Evolutionary conservation across 2,113 vertebrate genomes (phyloP).

Genomic region (Dromiciops gliroides): DNA sequence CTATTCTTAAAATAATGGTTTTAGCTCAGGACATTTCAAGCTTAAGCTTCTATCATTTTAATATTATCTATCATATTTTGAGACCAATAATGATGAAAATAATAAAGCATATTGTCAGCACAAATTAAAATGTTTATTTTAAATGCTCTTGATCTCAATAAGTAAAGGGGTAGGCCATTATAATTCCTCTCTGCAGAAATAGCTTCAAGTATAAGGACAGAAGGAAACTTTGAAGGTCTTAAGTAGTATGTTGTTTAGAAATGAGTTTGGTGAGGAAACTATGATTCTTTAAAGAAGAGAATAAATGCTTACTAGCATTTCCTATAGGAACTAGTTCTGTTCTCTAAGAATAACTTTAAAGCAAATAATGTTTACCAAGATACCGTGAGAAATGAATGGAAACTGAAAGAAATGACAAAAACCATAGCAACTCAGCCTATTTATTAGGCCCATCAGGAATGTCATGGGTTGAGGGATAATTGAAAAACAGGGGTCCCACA

Average conservation of each 20-base stretch:
- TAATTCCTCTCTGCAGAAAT: not conserved
- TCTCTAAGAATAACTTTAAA: slow-evolving; percentile 23
- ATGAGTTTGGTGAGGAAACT: not conserved
- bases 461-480: slow-evolving; percentile 4
- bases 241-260: not conserved
- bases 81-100: not conserved
- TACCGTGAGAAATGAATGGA: slow-evolving; percentile 9
- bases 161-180: not conserved
- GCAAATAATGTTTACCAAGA: slow-evolving; percentile 8
- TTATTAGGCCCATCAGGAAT: slow-evolving; percentile 29
- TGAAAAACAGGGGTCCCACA: slow-evolving; percentile 39
- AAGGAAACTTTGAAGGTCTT: not conserved
- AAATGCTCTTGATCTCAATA: not conserved
- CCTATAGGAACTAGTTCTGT: not conserved
- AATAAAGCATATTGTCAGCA: not conserved
- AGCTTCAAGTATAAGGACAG: not conserved
- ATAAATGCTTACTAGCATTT: not conserved
- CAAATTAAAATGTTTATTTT: not conserved
- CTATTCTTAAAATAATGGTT: not conserved
- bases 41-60: not conserved
- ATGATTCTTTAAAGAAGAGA: not conserved
- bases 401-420: slow-evolving; percentile 36
- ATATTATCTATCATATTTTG: not conserved
- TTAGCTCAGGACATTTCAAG: not conserved
- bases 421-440: slow-evolving; percentile 9